Base-by-base conservation (phyloP, 2,888 invertebrate genomes). In the Oligia strigilis region DNA sequence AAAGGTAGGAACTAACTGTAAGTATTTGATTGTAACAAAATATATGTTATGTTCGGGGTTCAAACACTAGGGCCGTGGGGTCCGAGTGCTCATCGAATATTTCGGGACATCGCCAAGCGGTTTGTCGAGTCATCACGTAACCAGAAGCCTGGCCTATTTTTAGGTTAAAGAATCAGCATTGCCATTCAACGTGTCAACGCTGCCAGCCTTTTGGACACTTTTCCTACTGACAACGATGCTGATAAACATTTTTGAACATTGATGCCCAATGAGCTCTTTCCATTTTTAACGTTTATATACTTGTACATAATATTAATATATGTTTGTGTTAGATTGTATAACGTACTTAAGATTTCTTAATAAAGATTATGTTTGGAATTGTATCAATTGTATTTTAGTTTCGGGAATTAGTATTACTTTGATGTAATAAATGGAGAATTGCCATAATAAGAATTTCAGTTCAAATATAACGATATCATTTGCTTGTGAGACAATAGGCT, bases 1-100 rank as follows among this genome's bases (percentile, higher is more conserved):
- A 73, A 80, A 36, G 84, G 80, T 65, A 60, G 60, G n/a, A 60
- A 67, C 70, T 36, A 43, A 82, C 72, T 72, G 55, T 13, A 55
- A 72, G 43, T 19, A 11, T 72, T 72, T 71, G 19, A n/a, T 49
- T 76, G 52, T 65, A 29, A 64, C n/a, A 9, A 49, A 14, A 72
- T 52, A 70, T 72, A 70, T 72, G 17, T 52, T 52, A 17, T 17
- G 17, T 17, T 19, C 17, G 52, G 19, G 17, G 52, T 52, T 52
- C 14, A 52, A 49, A 55, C 55, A 19, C 19, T 55, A 19, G 55
- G 8, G 55, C 19, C 55, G 17, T 52, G 52, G 14, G 52, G 52
- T 52, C 1, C 52, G 55, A 55, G 8, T 19, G 8, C 19, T 19
- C 8, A 19, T 17, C 8, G 19, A 55, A 19, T 55, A 19, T 19